Evolutionary conservation across 1,140 invertebrate genomes (phyloP).

Genomic region (Drosophila busckii): DNA sequence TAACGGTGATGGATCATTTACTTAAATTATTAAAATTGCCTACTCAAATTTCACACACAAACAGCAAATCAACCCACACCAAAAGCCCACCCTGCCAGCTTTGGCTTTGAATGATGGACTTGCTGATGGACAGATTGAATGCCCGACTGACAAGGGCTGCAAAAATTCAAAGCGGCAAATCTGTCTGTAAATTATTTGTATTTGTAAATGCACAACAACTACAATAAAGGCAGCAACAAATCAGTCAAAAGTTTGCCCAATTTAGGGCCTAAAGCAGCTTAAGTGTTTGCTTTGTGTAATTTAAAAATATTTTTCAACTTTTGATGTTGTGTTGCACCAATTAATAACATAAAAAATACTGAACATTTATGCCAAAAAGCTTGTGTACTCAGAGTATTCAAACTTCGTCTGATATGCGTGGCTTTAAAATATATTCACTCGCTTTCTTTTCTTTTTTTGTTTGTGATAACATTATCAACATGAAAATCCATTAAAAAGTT

Average conservation of each 20-base stretch:
- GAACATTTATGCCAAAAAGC: too few species aligned
- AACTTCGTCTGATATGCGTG: neutral
- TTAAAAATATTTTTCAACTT: too few species aligned
- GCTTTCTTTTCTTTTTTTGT: neutral
- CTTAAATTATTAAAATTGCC: conserved; percentile 78
- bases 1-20: conserved; percentile 78
- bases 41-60: conserved; percentile 71
- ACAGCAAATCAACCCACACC: conserved; percentile 19
- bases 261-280: too few species aligned
- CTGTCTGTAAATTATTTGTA: conserved; percentile 17
- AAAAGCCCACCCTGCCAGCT: neutral
- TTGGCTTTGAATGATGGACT: neutral
- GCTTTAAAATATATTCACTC: neutral
- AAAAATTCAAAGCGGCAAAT: conserved; percentile 24
- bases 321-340: too few species aligned
- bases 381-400: conserved; percentile 21
- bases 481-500: conserved; percentile 76
- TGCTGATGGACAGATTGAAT: conserved; percentile 43
- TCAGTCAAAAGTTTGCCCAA: too few species aligned
- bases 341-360: too few species aligned
- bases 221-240: too few species aligned
- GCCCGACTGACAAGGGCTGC: conserved; percentile 28
- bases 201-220: too few species aligned
- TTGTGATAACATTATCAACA: conserved; percentile 64
- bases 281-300: too few species aligned